phyloP scores from a whole-genome alignment of 2,113 vertebrate genomes.

The Odocoileus hemionus region DNA sequence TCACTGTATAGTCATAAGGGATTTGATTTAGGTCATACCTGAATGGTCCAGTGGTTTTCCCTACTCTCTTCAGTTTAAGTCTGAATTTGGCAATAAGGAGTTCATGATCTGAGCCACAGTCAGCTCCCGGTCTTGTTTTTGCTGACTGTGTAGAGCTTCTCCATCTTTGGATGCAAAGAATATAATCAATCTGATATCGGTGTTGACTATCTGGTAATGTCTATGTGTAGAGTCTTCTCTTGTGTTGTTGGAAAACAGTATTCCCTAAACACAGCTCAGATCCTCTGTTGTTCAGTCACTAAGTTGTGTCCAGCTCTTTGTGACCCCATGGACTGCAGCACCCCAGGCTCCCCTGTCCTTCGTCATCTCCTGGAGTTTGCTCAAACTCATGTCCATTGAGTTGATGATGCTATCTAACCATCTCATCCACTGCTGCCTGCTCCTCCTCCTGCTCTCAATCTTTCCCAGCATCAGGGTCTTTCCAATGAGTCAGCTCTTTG shows the following conservation, averaged over 20 bases:
- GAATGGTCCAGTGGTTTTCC: too few species aligned
- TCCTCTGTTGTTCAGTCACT: background rate
- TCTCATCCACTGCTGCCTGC: background rate
- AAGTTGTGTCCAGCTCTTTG: background rate
- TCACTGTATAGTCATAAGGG: too few species aligned
- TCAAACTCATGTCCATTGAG: background rate
- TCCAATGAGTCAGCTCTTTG: background rate
- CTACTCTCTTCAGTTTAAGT: too few species aligned
- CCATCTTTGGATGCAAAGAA: too few species aligned
- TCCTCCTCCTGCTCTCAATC: background rate
- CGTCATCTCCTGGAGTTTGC: background rate
- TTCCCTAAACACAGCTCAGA: background rate
- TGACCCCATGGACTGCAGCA: background rate
- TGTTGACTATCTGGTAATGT: too few species aligned
- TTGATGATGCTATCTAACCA: background rate
- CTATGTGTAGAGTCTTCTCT: too few species aligned
- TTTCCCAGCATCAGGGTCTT: background rate
- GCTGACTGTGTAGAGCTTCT: too few species aligned
- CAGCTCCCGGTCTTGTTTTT: too few species aligned
- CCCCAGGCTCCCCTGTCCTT: background rate
- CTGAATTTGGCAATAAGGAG: too few species aligned
- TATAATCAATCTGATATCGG: too few species aligned
- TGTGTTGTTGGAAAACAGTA: background rate
- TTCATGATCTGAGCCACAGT: too few species aligned
- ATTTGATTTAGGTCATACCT: too few species aligned